Conservation (phyloP, 1,140 invertebrate genomes). For the Ceratitis capitata region DNA sequence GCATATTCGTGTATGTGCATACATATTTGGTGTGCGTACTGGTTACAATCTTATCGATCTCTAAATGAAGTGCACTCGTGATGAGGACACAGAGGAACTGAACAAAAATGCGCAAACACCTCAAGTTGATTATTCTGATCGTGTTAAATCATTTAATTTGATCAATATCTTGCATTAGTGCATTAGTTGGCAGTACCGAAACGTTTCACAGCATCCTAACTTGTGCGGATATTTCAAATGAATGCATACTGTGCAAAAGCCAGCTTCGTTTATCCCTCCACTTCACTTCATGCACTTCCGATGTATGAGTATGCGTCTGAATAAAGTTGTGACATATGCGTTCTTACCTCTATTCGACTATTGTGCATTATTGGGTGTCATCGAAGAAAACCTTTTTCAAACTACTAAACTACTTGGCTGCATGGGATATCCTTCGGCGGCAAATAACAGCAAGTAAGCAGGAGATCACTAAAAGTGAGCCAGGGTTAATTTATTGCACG, state of each 20-base stretch:
- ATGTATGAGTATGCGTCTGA: not conserved
- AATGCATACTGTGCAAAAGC: not conserved
- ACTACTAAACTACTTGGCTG: constrained; percentile 4
- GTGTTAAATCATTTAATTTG: constrained; percentile 36
- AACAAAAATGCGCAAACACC: constrained; percentile 28
- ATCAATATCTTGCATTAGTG: constrained; percentile 24
- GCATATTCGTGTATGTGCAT: not conserved
- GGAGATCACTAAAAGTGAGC: constrained; percentile 36
- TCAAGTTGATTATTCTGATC: not conserved
- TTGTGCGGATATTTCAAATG: not conserved
- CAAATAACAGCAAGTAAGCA: not conserved
- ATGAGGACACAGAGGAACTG: not conserved
- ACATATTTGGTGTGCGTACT: not conserved
- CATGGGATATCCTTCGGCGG: too few species aligned
- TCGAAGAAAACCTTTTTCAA: constrained; percentile 9
- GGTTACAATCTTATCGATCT: not conserved
- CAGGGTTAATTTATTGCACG: constrained; percentile 28
- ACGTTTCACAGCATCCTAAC: not conserved
- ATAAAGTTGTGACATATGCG: not conserved
- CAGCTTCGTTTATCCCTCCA: not conserved
- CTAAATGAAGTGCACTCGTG: not conserved
- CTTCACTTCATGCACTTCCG: not conserved
- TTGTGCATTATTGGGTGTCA: constrained; percentile 1
- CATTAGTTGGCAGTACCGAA: not conserved
- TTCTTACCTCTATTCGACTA: not conserved